These are phyloP conservation scores for Pollicipes pollicipes DNA, from an alignment of 1,140 invertebrate species.

Conservation along the genomic window DNA sequence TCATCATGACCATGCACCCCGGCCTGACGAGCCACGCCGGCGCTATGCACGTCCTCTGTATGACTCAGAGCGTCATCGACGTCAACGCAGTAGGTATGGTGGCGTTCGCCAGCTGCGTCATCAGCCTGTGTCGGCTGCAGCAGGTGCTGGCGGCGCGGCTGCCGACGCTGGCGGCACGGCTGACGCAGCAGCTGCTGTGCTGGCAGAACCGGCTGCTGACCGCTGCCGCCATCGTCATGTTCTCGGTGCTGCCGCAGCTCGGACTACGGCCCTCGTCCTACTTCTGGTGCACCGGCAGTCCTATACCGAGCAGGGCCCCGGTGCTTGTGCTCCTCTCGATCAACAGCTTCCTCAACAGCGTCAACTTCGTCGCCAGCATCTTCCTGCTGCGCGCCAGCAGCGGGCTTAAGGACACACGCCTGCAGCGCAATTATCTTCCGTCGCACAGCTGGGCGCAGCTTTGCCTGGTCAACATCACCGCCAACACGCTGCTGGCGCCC, in stretches of 20 bases:
- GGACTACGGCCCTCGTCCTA: background rate
- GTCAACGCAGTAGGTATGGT: background rate
- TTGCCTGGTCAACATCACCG: background rate
- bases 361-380: background rate
- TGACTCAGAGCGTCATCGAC: background rate
- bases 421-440: background rate
- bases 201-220: background rate
- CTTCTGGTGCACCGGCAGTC: background rate
- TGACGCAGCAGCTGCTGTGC: background rate
- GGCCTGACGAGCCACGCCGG: no score
- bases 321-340: background rate
- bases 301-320: background rate
- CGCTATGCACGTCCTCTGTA: background rate
- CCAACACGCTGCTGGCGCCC: background rate
- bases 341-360: background rate
- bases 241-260: background rate
- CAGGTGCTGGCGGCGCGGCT: background rate
- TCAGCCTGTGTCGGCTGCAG: background rate
- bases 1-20: no score
- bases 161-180: background rate
- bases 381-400: background rate
- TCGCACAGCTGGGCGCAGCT: background rate
- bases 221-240: background rate
- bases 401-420: background rate
- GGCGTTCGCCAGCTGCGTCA: background rate